Evolutionary conservation across 2,888 invertebrate species (phyloP).

Genomic region (Griposia aprilina): DNA sequence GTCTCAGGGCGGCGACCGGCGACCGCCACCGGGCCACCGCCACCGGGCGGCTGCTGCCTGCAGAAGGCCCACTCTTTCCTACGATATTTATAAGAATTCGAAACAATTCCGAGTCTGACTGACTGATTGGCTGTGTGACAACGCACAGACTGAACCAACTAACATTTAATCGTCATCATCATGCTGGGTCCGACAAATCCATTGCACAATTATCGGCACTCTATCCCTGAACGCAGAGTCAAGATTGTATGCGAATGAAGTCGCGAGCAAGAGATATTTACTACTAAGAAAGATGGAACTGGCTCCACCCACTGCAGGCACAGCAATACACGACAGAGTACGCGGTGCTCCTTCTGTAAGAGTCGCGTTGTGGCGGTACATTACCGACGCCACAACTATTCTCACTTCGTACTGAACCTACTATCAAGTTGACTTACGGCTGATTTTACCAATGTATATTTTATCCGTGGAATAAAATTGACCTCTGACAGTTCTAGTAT

Average conservation of each 20-base stretch:
- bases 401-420: background rate
- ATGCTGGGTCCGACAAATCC: background rate
- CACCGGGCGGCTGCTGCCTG: background rate
- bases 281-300: background rate
- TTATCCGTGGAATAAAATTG: no score
- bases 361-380: no score
- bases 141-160: background rate
- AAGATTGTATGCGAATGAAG: background rate
- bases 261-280: background rate
- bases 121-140: no score
- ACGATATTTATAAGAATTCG: background rate
- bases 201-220: background rate
- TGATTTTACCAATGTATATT: no score
- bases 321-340: background rate
- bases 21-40: background rate
- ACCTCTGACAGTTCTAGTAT: no score
- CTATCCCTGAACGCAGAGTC: background rate
- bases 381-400: background rate
- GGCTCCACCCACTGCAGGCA: background rate
- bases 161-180: background rate
- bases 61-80: slow-evolving; percentile 5
- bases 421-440: background rate
- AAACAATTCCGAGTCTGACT: background rate
- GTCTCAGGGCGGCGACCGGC: slow-evolving; percentile 38
- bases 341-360: background rate